Percentiles rank a stretch among this genome's conserved stretches.
These are phyloP conservation scores for Scleropages formosus DNA, from an alignment of 2,797 vertebrate genomes.

Conservation along the genomic window DNA sequence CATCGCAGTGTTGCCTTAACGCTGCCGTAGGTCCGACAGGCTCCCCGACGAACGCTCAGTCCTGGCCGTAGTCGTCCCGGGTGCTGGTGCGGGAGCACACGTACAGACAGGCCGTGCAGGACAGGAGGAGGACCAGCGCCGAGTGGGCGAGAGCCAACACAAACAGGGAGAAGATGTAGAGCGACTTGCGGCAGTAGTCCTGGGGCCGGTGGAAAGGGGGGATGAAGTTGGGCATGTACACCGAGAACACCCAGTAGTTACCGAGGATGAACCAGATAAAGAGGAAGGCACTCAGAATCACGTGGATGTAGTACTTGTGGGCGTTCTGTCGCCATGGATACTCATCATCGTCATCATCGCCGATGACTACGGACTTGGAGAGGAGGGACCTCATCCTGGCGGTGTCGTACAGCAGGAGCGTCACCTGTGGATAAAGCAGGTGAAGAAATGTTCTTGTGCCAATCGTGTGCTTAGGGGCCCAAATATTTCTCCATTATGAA, in stretches of 20 bases:
- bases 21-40: background rate
- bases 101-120: constrained; percentile 53
- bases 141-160: constrained; percentile 57
- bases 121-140: constrained; percentile 51
- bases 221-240: constrained; percentile 62
- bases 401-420: constrained; percentile 59
- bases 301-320: constrained; percentile 59
- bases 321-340: constrained; percentile 66
- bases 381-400: constrained; percentile 60
- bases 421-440: constrained; percentile 47
- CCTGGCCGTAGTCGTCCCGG: constrained; percentile 47
- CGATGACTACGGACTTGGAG: constrained; percentile 62
- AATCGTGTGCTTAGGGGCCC: too few species aligned
- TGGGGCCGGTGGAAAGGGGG: constrained; percentile 63
- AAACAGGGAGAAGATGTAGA: constrained; percentile 58
- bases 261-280: constrained; percentile 68
- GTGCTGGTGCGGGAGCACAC: constrained; percentile 48
- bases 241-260: constrained; percentile 65
- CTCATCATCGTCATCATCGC: constrained; percentile 51
- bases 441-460: background rate
- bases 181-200: constrained; percentile 62
- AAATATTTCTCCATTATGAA: too few species aligned
- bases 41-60: background rate
- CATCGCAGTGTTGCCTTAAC: background rate
- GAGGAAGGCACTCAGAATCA: constrained; percentile 62